These are phyloP conservation scores for Gymnogyps californianus DNA, from an alignment of 2,113 vertebrate species.

Conservation along the genomic window DNA sequence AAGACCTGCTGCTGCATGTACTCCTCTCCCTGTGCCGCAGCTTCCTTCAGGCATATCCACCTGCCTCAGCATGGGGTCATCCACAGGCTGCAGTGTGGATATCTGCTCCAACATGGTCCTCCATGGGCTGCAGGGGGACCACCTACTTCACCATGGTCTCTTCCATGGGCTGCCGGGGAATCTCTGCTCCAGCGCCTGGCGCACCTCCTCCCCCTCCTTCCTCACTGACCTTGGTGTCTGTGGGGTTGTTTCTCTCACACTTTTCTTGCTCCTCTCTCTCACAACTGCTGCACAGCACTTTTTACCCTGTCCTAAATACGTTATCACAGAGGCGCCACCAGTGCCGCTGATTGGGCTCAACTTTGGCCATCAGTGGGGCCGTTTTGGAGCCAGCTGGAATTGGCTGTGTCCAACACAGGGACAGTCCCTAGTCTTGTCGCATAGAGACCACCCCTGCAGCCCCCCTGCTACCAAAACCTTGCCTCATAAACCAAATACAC, in stretches of 20 bases:
- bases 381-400: not conserved
- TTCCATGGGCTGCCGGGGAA: rapidly evolving
- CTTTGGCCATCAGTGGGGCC: not conserved
- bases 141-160: rapidly evolving
- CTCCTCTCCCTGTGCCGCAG: not conserved
- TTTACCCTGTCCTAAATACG: not conserved
- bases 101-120: rapidly evolving
- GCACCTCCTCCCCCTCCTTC: not conserved
- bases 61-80: not conserved
- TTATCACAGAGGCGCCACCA: not conserved
- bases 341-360: rapidly evolving
- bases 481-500: not conserved
- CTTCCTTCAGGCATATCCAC: not conserved
- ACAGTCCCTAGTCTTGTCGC: not conserved
- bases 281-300: not conserved
- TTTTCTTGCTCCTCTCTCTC: not conserved
- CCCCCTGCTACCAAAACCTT: not conserved
- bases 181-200: rapidly evolving
- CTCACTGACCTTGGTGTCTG: not conserved
- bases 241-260: not conserved
- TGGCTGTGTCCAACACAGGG: rapidly evolving
- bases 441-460: not conserved
- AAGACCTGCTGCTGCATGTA: not conserved
- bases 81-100: not conserved
- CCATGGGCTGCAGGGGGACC: no score